Conservation (phyloP, 1,140 invertebrate genomes). For the Ylistrum balloti region DNA sequence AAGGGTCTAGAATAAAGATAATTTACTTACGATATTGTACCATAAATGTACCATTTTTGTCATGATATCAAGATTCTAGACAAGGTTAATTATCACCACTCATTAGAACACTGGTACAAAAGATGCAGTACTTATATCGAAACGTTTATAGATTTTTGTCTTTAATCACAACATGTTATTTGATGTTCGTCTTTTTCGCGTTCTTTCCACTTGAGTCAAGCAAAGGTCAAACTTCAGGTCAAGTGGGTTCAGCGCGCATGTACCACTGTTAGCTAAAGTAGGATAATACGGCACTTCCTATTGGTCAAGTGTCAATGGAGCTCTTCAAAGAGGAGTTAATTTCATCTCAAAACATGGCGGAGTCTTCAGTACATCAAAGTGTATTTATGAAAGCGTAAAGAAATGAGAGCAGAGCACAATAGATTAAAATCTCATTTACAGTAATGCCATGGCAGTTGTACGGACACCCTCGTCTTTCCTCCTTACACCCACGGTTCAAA, state of each 20-base stretch:
- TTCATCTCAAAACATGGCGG: conserved; percentile 11
- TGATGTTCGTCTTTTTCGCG: neutral
- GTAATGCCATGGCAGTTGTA: neutral
- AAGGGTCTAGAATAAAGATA: too few species aligned
- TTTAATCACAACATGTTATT: neutral
- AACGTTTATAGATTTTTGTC: neutral
- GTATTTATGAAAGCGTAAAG: neutral
- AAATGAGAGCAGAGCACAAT: neutral
- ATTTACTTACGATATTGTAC: too few species aligned
- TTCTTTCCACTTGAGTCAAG: neutral
- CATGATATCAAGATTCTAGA: too few species aligned
- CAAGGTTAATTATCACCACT: too few species aligned
- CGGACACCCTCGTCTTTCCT: neutral
- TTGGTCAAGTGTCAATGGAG: conserved; percentile 16
- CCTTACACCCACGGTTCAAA: neutral
- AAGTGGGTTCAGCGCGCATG: conserved; percentile 12
- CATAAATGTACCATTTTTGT: too few species aligned
- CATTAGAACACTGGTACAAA: too few species aligned
- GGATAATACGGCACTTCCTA: conserved; percentile 13
- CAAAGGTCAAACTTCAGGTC: neutral
- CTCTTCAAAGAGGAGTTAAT: conserved; percentile 27
- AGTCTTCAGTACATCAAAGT: neutral
- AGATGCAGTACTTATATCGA: too few species aligned
- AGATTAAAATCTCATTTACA: conserved; percentile 33
- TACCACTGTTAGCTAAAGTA: neutral